Evolutionary conservation across 2,797 vertebrate genomes (phyloP).

Genomic region (Sciurus carolinensis): DNA sequence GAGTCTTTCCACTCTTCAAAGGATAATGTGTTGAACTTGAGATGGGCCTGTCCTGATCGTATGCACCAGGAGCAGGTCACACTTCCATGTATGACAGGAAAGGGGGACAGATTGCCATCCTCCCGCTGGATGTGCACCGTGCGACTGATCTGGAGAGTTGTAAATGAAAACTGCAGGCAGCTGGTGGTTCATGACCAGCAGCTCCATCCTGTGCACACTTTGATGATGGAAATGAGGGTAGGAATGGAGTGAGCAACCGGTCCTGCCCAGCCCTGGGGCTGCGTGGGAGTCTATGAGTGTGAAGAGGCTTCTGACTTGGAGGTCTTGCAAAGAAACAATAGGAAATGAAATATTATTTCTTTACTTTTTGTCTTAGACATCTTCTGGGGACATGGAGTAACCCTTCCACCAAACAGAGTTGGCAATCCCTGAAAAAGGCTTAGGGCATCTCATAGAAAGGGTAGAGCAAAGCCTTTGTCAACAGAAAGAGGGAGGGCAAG

Average conservation of each 20-base stretch:
- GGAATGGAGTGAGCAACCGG: slow-evolving; percentile 86
- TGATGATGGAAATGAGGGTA: slow-evolving; percentile 86
- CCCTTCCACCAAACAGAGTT: slow-evolving; percentile 75
- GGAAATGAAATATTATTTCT: slow-evolving; percentile 86
- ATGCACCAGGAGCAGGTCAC: slow-evolving; percentile 64
- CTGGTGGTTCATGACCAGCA: slow-evolving; percentile 90
- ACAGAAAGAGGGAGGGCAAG: background rate
- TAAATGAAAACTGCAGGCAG: slow-evolving; percentile 90
- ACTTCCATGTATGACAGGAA: background rate
- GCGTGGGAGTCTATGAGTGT: slow-evolving; percentile 73
- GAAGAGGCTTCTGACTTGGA: slow-evolving; percentile 84
- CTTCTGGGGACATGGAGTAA: slow-evolving; percentile 88
- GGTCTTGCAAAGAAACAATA: slow-evolving; percentile 79
- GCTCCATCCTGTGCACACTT: slow-evolving; percentile 79
- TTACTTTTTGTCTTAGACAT: slow-evolving; percentile 86
- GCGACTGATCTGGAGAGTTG: slow-evolving; percentile 85
- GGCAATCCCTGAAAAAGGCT: slow-evolving; percentile 67
- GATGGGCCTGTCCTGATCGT: slow-evolving; percentile 77
- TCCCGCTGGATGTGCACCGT: slow-evolving; percentile 81
- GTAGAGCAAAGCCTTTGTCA: slow-evolving; percentile 76
- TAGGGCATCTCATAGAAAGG: background rate
- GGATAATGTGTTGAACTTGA: slow-evolving; percentile 79
- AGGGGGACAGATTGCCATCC: background rate
- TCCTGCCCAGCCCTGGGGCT: slow-evolving; percentile 80
- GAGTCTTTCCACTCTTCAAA: slow-evolving; percentile 74